A percentile compares a stretch with the other conserved stretches of the same genome.
phyloP scores from a whole-genome alignment of 2,888 invertebrate genomes.

The Campoletis raptor region DNA sequence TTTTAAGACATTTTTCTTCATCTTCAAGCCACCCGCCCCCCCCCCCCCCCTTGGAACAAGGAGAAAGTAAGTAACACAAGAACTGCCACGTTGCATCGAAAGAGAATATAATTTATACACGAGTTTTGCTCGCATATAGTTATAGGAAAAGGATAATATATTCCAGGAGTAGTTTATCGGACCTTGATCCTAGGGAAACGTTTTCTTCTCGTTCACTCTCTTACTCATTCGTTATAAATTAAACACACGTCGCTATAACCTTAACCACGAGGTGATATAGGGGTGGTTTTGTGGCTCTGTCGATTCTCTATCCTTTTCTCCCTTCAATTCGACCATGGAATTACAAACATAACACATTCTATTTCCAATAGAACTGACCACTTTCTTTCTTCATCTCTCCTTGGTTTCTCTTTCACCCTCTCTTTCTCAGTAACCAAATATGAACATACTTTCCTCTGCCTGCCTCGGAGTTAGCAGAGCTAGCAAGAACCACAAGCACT shows the following conservation, averaged over 20 bases:
- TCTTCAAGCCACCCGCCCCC: background rate
- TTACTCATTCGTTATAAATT: conserved; percentile 58
- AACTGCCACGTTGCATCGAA: background rate
- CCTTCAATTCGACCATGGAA: conserved; percentile 39
- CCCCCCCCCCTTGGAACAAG: background rate
- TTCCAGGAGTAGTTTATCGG: conserved; percentile 73
- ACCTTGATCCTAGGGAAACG: conserved; percentile 60
- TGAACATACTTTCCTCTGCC: background rate
- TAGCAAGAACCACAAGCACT: conserved; percentile 46
- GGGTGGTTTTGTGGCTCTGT: conserved; percentile 76
- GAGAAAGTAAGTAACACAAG: background rate
- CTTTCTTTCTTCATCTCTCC: conserved; percentile 22
- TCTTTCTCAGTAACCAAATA: background rate
- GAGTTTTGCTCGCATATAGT: conserved; percentile 38
- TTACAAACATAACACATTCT: conserved; percentile 63
- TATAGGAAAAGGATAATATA: conserved; percentile 71
- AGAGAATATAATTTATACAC: conserved; percentile 41
- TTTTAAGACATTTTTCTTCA: background rate
- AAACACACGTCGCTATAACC: conserved; percentile 69
- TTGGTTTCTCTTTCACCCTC: conserved; percentile 18
- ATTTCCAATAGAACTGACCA: conserved; percentile 61
- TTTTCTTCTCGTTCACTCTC: conserved; percentile 25
- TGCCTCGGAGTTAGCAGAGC: conserved; percentile 5
- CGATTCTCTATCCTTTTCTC: conserved; percentile 56
- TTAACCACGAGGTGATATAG: conserved; percentile 77